Base-by-base conservation (phyloP, 1,140 invertebrate species). In the Galleria mellonella region DNA sequence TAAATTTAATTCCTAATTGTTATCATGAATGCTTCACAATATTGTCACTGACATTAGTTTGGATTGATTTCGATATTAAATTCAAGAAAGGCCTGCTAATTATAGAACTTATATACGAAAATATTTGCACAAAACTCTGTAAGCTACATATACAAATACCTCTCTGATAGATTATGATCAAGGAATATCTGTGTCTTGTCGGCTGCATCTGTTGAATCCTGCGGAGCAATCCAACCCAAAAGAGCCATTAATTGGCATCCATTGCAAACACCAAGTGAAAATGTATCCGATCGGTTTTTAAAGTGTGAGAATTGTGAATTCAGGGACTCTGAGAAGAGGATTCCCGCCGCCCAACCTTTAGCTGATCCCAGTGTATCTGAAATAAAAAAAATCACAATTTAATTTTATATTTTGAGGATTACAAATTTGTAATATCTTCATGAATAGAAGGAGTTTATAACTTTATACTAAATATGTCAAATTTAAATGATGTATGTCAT, bases 201-300 rank as follows among this genome's bases (percentile, higher is more conserved):
- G 12, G 70, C 62, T 32, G 70, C 55, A 29, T 55, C 57, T 0
- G 35, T 48, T n/a, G 59, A 47, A 0, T 60, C 38, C 4, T 67
- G 63, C 2, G 70, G 74, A 38, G 92, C 91, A 27, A 96, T 83
- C 92, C 93, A 96, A 4, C 94, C 94, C 13, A 97, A 87, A 4
- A 97, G 78, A 15, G 92, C 94, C 94, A 99, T 96, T 31, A 99
- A 77, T 70, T 99, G 98, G 70, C 97, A 99, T 0, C 98, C 98
- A 86, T 99, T 99, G 72, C 98, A 99, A 7, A 99, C 95, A 31
- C 98, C 98, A 33, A 99, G 89, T 53, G 96, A 98, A 73, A 99
- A 99, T 0, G 96, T 98, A 70, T 98, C 92, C 1, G 85, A 55
- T 12, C 96, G 89, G 6, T 75, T 63, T 31, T 89, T 88, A 83